Evolutionary conservation across 1,140 invertebrate species (phyloP), one percentile per base, ranked within the genome.

Genomic region (Paracyclopina nana): DNA sequence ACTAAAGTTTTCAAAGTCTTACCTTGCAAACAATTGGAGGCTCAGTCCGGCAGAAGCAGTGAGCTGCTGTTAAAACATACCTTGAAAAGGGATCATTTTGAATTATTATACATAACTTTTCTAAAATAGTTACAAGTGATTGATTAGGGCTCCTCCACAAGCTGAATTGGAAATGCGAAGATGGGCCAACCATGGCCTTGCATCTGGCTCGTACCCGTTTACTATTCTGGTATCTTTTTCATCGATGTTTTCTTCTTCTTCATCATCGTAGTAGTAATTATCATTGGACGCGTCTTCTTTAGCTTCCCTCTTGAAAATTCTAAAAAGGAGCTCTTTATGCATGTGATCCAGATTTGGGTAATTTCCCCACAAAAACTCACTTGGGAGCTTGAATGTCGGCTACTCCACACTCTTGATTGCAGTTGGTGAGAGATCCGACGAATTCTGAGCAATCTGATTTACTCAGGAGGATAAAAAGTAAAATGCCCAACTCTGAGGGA

Each of bases 61-160:
- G 34, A 38, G 34, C 34, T 20, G 34, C 34, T 16, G 34, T 38
- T 20, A 38, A 9, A 38, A 38, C 20, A 20, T 38, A 38, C 20
- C 34, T 38, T n/a, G 14, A 20, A 38, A 38, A 38, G 14, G 34
- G 34, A 20, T 20, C 14, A 38, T 38, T 38, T 38, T 16, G n/a
- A 38, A 20, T 38, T 38, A n/a, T 16, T 16, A 16, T 20, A 16
- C 14, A 38, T 38, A n/a, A 38, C 14, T n/a, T 16, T n/a, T 16
- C 34, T 16, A n/a, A 38, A 38, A 16, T 38, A 20, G 34, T 20
- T 16, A 38, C 34, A n/a, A 16, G 14, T 38, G 14, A 20, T 38
- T 38, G 34, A 38, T n/a, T 16, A 38, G 34, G 34, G 34, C 34
- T 38, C 34, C 34, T 38, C 34, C 34, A 38, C 34, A 38, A 20